These are phyloP conservation scores for Teleogryllus occipitalis DNA, from an alignment of 1,140 invertebrate species.

Conservation along the genomic window DNA sequence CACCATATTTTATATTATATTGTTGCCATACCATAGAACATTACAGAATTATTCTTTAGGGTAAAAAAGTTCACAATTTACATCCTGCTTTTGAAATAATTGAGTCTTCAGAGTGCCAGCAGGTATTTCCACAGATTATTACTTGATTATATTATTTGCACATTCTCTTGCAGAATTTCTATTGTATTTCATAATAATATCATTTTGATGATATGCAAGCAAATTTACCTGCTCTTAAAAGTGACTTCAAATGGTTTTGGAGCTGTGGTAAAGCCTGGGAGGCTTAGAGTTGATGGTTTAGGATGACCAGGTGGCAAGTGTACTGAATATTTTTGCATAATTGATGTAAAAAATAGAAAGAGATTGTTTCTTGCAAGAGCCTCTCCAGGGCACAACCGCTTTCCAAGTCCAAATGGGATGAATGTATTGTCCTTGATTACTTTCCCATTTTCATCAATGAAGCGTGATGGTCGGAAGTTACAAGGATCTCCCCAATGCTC, in stretches of 20 bases:
- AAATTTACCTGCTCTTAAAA: slow-evolving; percentile 14
- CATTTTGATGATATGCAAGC: too few relatives aligned
- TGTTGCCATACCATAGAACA: too few relatives aligned
- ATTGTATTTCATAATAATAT: too few relatives aligned
- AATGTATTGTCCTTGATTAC: slow-evolving; percentile 18
- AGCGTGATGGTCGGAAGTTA: slow-evolving; percentile 23
- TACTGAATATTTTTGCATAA: slow-evolving; percentile 29
- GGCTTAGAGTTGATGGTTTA: slow-evolving; percentile 22
- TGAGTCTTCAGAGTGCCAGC: too few relatives aligned
- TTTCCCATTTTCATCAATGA: slow-evolving; percentile 20
- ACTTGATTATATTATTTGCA: too few relatives aligned
- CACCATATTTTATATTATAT: too few relatives aligned
- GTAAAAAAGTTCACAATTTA: too few relatives aligned
- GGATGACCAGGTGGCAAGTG: slow-evolving; percentile 22
- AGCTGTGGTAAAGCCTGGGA: slow-evolving; percentile 25
- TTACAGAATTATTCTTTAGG: too few relatives aligned
- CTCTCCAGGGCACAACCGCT: slow-evolving; percentile 32
- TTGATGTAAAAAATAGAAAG: slow-evolving; percentile 29
- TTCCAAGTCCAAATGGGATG: slow-evolving; percentile 27
- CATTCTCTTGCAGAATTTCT: too few relatives aligned
- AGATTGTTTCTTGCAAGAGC: slow-evolving; percentile 29
- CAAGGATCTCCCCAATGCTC: slow-evolving; percentile 24
- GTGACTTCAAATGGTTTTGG: slow-evolving; percentile 25
- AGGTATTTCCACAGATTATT: too few relatives aligned
- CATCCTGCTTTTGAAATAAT: too few relatives aligned